phyloP scores from a whole-genome alignment of 2,888 invertebrate species.

The Drosophila prostipennis region DNA sequence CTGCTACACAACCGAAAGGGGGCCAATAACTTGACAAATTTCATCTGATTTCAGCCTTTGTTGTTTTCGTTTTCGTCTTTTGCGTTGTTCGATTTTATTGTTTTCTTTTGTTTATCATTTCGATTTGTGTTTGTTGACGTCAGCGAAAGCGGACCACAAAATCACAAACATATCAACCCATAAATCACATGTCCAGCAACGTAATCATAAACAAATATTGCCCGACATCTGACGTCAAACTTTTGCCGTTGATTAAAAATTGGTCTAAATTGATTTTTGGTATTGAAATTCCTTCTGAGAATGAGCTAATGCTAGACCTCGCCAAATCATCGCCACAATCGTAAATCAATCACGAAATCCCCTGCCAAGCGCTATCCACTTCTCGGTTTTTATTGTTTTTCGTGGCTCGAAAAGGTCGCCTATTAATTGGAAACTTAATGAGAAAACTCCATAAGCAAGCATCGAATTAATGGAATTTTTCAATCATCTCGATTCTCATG shows the following conservation, averaged over 20 bases:
- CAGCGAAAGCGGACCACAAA: slow-evolving; percentile 53
- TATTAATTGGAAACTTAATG: slow-evolving; percentile 59
- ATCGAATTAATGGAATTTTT: slow-evolving; percentile 33
- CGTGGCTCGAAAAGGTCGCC: slow-evolving; percentile 52
- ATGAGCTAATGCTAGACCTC: slow-evolving; percentile 16
- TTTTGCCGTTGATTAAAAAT: not conserved
- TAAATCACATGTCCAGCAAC: slow-evolving; percentile 47
- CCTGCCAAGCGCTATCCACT: slow-evolving; percentile 38
- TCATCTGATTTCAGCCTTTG: slow-evolving; percentile 18
- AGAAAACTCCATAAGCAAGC: slow-evolving; percentile 39
- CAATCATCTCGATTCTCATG: slow-evolving; percentile 3
- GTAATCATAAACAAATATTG: slow-evolving; percentile 25
- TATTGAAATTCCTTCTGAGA: not conserved
- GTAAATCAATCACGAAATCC: slow-evolving; percentile 64
- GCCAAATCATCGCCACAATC: slow-evolving; percentile 24
- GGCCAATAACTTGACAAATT: slow-evolving; percentile 54
- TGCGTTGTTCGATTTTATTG: slow-evolving; percentile 49
- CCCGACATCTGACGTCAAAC: slow-evolving; percentile 32
- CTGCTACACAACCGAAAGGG: slow-evolving; percentile 42
- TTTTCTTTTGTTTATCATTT: slow-evolving; percentile 41
- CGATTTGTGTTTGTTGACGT: slow-evolving; percentile 57
- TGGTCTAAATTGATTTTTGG: not conserved
- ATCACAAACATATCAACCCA: slow-evolving; percentile 34
- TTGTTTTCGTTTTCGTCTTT: slow-evolving; percentile 47
- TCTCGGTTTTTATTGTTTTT: slow-evolving; percentile 41